Evolutionary conservation across 2,888 invertebrate genomes (phyloP).

Genomic region (Dorcus hopei): DNA sequence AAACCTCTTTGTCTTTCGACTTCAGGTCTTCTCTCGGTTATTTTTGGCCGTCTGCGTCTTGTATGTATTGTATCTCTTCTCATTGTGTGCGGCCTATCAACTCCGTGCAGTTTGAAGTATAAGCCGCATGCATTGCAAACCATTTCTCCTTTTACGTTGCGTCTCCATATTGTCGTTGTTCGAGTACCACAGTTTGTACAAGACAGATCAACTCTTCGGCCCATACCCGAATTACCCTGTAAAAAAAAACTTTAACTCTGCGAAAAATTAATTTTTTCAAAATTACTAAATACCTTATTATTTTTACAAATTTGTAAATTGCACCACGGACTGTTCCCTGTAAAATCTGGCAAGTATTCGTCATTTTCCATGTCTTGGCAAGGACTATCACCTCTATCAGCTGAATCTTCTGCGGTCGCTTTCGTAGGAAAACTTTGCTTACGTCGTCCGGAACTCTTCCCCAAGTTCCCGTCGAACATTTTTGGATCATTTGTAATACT

Average conservation of each 20-base stretch:
- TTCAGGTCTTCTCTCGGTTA: slow-evolving; percentile 11
- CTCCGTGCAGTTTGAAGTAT: slow-evolving; percentile 94
- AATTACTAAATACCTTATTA: background rate
- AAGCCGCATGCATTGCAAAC: slow-evolving; percentile 99
- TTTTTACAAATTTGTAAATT: slow-evolving; percentile 34
- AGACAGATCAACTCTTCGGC: slow-evolving; percentile 74
- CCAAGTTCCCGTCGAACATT: slow-evolving; percentile 8
- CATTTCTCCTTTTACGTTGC: slow-evolving; percentile 95
- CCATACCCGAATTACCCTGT: slow-evolving; percentile 29
- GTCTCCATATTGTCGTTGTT: slow-evolving; percentile 95
- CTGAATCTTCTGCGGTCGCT: slow-evolving; percentile 42
- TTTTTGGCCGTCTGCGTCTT: slow-evolving; percentile 81
- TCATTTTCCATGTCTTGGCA: slow-evolving; percentile 27
- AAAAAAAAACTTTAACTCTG: background rate
- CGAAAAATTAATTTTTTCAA: no score
- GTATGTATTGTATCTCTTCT: slow-evolving; percentile 95
- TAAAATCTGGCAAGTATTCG: slow-evolving; percentile 43
- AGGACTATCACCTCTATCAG: slow-evolving; percentile 29
- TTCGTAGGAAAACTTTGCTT: slow-evolving; percentile 80
- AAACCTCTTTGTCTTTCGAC: slow-evolving; percentile 11
- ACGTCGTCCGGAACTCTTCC: slow-evolving; percentile 61
- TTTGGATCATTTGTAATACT: background rate
- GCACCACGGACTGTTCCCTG: slow-evolving; percentile 48
- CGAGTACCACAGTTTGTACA: slow-evolving; percentile 98
- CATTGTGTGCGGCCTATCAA: slow-evolving; percentile 92